Evolutionary conservation across 2,888 invertebrate species (phyloP).

Genomic region (Andrena marginata): DNA sequence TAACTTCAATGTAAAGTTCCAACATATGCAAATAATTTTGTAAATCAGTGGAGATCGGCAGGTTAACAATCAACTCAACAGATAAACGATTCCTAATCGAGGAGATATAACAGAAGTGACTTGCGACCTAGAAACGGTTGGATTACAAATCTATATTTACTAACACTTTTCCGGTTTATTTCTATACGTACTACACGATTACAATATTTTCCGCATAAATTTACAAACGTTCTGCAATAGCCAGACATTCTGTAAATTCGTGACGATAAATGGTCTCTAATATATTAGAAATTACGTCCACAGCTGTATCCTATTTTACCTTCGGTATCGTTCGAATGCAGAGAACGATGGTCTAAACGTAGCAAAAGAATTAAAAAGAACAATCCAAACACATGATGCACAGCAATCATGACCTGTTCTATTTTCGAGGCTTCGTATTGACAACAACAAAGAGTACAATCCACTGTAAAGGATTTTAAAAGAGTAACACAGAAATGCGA

Average conservation of each 20-base stretch:
- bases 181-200: background rate
- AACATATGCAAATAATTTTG: too few species aligned
- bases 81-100: too few species aligned
- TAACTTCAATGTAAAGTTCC: too few species aligned
- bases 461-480: background rate
- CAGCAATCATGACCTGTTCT: background rate
- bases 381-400: background rate
- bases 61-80: too few species aligned
- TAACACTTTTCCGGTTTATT: background rate
- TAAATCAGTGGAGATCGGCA: too few species aligned
- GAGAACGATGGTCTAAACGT: background rate
- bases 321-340: constrained; percentile 3
- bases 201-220: background rate
- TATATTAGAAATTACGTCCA: background rate
- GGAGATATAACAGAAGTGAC: too few species aligned
- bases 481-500: background rate
- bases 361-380: background rate
- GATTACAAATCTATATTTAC: too few species aligned
- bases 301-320: background rate
- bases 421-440: background rate
- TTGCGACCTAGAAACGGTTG: too few species aligned
- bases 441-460: background rate
- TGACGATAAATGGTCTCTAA: background rate
- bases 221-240: background rate
- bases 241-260: background rate